Percentiles rank a stretch among this genome's conserved stretches.
phyloP scores from a whole-genome alignment of 2,888 invertebrate species.

The Eucriotettix oculatus region DNA sequence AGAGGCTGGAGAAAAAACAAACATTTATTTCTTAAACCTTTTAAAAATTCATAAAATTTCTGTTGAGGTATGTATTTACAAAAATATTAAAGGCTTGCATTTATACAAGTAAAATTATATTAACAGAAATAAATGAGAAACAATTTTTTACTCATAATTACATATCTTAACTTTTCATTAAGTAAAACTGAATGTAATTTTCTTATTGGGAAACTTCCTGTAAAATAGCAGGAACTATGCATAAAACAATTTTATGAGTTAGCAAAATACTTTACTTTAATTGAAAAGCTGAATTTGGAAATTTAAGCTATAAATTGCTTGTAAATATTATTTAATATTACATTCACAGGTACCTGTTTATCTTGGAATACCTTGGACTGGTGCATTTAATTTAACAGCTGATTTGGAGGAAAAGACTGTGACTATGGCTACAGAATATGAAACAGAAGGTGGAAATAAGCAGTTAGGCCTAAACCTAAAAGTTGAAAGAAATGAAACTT shows the following conservation, averaged over 20 bases:
- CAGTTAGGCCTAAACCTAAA: constrained; percentile 51
- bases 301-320: constrained; percentile 1
- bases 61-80: constrained; percentile 21
- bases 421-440: constrained; percentile 46
- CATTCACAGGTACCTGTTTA: constrained; percentile 37
- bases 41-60: constrained; percentile 34
- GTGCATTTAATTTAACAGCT: constrained; percentile 46
- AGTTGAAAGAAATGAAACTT: constrained; percentile 41
- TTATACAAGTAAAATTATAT: no score
- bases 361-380: constrained; percentile 51
- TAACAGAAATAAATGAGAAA: no score
- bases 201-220: not conserved
- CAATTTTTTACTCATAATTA: not conserved
- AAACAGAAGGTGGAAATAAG: constrained; percentile 44
- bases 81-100: not conserved
- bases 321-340: no score
- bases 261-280: no score
- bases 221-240: not conserved
- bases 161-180: not conserved
- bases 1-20: constrained; percentile 54
- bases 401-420: constrained; percentile 36
- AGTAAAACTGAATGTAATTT: not conserved
- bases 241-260: not conserved
- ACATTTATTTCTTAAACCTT: constrained; percentile 48
- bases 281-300: not conserved